These are phyloP conservation scores for Montipora sp. DNA, from an alignment of 64 coral and sea anemone species.

Conservation along the genomic window DNA sequence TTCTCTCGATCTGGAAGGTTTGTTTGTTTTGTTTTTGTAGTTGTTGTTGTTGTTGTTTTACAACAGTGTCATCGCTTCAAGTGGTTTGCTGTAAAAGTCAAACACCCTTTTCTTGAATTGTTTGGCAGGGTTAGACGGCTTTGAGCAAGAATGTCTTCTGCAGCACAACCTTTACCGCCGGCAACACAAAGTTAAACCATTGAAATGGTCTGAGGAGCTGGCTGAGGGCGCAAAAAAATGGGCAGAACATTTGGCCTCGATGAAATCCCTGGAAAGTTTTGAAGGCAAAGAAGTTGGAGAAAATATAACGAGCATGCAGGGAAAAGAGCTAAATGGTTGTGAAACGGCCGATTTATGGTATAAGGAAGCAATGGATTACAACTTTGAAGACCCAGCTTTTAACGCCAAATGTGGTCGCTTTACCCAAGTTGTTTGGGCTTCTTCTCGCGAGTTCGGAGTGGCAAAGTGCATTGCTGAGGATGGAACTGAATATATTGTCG, in stretches of 20 bases:
- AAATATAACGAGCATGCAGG: conserved; percentile 60
- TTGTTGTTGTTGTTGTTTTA: too few relatives aligned
- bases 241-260: conserved; percentile 69
- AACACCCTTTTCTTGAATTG: neutral
- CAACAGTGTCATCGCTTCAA: neutral
- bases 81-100: neutral
- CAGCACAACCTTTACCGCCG: conserved; percentile 90
- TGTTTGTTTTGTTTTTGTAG: neutral
- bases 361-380: conserved; percentile 83
- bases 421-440: conserved; percentile 85
- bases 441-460: conserved; percentile 70
- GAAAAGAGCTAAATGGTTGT: conserved; percentile 60
- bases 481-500: conserved; percentile 82
- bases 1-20: conserved; percentile 38
- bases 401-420: conserved; percentile 87
- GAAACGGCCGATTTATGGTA: conserved; percentile 87
- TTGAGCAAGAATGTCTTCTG: conserved; percentile 79
- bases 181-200: conserved; percentile 67
- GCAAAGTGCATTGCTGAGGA: conserved; percentile 66
- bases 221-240: conserved; percentile 66
- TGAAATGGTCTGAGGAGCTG: conserved; percentile 83
- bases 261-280: conserved; percentile 56
- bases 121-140: conserved; percentile 75
- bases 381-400: conserved; percentile 83
- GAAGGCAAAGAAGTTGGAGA: conserved; percentile 74